These are phyloP conservation scores for Acridotheres tristis DNA, from an alignment of 2,797 vertebrate genomes.

Conservation along the genomic window DNA sequence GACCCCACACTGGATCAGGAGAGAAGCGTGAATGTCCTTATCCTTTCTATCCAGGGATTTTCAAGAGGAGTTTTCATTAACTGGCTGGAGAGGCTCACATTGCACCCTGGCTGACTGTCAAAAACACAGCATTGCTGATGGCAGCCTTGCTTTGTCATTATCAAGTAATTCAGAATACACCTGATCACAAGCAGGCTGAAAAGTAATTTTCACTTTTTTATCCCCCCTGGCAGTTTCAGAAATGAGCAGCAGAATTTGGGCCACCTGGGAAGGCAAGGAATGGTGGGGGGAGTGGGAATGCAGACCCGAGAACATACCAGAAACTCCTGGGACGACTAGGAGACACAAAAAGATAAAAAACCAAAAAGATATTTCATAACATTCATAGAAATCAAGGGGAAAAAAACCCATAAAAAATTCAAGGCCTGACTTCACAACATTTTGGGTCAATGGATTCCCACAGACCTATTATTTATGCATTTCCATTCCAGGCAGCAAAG, in stretches of 20 bases:
- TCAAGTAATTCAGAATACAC: background rate
- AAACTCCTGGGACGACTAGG: background rate
- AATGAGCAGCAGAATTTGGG: background rate
- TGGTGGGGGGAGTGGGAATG: background rate
- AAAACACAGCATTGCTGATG: background rate
- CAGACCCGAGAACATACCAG: rapidly evolving
- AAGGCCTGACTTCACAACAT: background rate
- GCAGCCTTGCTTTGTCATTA: background rate
- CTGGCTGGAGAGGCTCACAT: background rate
- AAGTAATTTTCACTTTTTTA: conserved; percentile 19
- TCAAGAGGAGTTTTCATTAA: background rate
- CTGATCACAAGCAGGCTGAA: background rate
- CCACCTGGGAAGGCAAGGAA: background rate
- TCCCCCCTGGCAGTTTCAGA: background rate
- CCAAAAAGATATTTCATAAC: background rate
- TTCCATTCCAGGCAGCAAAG: background rate
- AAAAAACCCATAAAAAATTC: background rate
- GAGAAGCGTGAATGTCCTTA: background rate
- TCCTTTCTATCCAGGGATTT: background rate
- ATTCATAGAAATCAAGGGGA: background rate
- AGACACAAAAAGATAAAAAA: background rate
- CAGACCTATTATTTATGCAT: background rate
- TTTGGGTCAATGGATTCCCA: background rate
- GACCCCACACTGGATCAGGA: background rate
- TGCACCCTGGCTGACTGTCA: background rate